Percentiles rank a stretch among this genome's conserved stretches.
These are phyloP conservation scores for Dicentrarchus labrax DNA, from an alignment of 2,113 vertebrate genomes.

Conservation along the genomic window DNA sequence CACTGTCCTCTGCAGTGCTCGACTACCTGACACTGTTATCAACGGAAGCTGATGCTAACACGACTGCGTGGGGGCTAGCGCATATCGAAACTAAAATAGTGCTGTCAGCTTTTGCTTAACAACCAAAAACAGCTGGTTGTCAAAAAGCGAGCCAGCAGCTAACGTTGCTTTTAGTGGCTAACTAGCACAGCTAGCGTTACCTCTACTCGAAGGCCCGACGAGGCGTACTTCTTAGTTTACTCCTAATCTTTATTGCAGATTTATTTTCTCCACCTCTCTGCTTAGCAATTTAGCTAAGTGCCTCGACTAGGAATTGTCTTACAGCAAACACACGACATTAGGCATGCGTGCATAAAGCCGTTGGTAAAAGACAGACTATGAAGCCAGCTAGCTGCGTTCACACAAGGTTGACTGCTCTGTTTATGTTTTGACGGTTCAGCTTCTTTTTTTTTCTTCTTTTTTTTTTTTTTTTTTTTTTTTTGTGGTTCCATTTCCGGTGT, in stretches of 20 bases:
- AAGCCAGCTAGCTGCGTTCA: slow-evolving; percentile 50
- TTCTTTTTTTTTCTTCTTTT: slow-evolving; percentile 60
- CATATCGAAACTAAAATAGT: slow-evolving; percentile 14
- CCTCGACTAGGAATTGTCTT: slow-evolving; percentile 30
- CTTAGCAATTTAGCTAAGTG: slow-evolving; percentile 54
- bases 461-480: slow-evolving; percentile 53
- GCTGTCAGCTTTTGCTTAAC: background rate
- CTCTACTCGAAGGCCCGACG: slow-evolving; percentile 81
- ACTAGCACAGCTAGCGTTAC: slow-evolving; percentile 73
- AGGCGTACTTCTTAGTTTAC: slow-evolving; percentile 75
- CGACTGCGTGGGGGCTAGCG: slow-evolving; percentile 6
- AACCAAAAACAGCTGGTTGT: slow-evolving; percentile 25
- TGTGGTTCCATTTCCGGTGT: slow-evolving; percentile 75
- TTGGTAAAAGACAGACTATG: slow-evolving; percentile 10
- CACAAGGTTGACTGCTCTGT: slow-evolving; percentile 75
- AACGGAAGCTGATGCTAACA: slow-evolving; percentile 13
- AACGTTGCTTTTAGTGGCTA: slow-evolving; percentile 41
- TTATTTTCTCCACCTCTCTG: slow-evolving; percentile 52
- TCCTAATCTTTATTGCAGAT: slow-evolving; percentile 80
- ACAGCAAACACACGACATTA: slow-evolving; percentile 63
- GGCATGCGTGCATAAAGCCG: slow-evolving; percentile 41
- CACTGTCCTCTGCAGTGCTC: slow-evolving; percentile 8
- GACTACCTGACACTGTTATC: background rate
- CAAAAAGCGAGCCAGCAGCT: slow-evolving; percentile 3
- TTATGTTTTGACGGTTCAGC: slow-evolving; percentile 85